Evolutionary conservation across 1,140 invertebrate species (phyloP), one percentile per base, ranked within the genome.

Genomic region (Bombus confusus): DNA sequence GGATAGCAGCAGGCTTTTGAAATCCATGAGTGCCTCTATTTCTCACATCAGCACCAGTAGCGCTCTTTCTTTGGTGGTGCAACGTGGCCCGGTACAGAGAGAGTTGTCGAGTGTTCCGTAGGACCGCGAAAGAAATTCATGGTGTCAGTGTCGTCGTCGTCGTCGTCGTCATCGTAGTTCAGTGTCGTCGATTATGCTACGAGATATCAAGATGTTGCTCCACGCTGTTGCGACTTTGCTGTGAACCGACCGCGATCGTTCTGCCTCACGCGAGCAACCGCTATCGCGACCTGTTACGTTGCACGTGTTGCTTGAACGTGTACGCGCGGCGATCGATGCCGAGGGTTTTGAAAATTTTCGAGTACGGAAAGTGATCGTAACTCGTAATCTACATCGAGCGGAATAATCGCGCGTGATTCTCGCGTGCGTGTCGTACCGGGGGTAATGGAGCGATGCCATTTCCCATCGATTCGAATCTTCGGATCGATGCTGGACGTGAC

Each of bases 241-340:
- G 68, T 64, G 77, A 85, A 62, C n/a, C 66, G 37, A 66, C 41
- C 34, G 25, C 41, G 25, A 78, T 28, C 59, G 34, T 31, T 39
- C 64, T 15, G 37, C 28, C 52, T 75, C 72, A 37, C 73, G 72
- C 72, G 72, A 66, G 74, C 72, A 47, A 59, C 62, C 47, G 22
- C 74, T 57, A 57, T 77, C 82, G 83, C 83, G 83, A 89, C 88
- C 88, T 89, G 88, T 89, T 89, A 89, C 88, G 75, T 79, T 84
- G 76, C 87, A 84, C 87, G 81, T 87, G 66, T 88, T 79, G 82
- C 47, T 80, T n/a, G 78, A 52, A 71, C 78, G 15, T 37, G 25
- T 68, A 47, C 37, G 28, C 76, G 72, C 57, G 57, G 69, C 72
- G 52, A 85, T 77, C 88, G 76, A 47, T 80, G 39, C 59, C 31